Evolutionary conservation across 2,888 invertebrate species (phyloP).

Genomic region (Galeruca laticollis): DNA sequence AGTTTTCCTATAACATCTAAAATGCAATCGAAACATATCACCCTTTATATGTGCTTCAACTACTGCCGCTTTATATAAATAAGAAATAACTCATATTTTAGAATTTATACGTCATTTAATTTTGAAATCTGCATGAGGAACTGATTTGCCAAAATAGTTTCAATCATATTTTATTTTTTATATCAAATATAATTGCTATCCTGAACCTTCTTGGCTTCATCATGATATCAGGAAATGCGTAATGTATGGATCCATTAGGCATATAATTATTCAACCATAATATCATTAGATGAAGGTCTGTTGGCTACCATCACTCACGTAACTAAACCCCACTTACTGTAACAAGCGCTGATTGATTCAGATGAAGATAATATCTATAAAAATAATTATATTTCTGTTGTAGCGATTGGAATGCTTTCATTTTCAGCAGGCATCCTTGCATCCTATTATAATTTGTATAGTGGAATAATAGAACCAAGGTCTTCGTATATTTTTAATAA

Average conservation of each 20-base stretch:
- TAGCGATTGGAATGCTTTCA: background rate
- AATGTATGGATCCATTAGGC: background rate
- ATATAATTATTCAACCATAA: background rate
- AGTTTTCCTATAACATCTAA: no score
- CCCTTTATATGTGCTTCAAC: no score
- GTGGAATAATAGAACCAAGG: background rate
- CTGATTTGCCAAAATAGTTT: no score
- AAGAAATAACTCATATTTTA: no score
- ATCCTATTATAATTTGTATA: background rate
- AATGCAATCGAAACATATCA: no score
- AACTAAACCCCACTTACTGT: background rate
- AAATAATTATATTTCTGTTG: background rate
- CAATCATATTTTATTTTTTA: background rate
- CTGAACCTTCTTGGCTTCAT: background rate
- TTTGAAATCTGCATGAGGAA: no score
- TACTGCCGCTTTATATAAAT: no score
- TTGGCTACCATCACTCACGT: background rate
- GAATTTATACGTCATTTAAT: no score
- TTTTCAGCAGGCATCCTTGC: background rate
- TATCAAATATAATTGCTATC: background rate
- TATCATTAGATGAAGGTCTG: background rate
- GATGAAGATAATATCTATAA: background rate
- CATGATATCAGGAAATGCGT: background rate
- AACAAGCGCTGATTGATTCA: conserved; percentile 1
- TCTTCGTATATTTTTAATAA: background rate